phyloP scores from a whole-genome alignment of 2,888 invertebrate species.

The Glyphotaelius pellucidus region DNA sequence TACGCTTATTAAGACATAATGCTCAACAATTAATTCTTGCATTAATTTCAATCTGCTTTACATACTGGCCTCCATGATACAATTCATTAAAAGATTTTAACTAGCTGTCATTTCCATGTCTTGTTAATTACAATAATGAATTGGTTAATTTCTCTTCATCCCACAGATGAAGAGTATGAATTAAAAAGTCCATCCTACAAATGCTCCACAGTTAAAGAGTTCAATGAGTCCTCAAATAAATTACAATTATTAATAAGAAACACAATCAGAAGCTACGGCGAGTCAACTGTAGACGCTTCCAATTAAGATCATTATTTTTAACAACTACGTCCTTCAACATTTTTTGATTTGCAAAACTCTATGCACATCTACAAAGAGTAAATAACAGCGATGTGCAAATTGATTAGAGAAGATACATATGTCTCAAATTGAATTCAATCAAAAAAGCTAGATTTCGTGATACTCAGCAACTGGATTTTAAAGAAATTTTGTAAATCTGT shows the following conservation, averaged over 20 bases:
- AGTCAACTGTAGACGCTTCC: not conserved
- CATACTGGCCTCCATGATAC: not conserved
- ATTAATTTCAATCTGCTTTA: not conserved
- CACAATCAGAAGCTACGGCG: not conserved
- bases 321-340: constrained; percentile 5
- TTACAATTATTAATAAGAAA: not conserved
- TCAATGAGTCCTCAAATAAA: not conserved
- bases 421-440: not conserved
- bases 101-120: not conserved
- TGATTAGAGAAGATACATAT: not conserved
- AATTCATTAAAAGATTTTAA: not conserved
- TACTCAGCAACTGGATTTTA: not conserved
- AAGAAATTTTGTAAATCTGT: not conserved
- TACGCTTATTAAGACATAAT: not conserved
- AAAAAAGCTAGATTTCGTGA: not conserved
- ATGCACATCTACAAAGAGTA: not conserved
- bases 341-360: not conserved
- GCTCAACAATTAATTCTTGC: not conserved
- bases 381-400: not conserved
- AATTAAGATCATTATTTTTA: constrained; percentile 26
- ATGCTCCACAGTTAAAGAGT: not conserved
- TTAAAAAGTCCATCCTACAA: not conserved
- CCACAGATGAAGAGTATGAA: not conserved
- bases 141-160: not conserved
- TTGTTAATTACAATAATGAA: not conserved